Conservation (phyloP, 2,113 vertebrate species). For the Muscicapa adusta region DNA sequence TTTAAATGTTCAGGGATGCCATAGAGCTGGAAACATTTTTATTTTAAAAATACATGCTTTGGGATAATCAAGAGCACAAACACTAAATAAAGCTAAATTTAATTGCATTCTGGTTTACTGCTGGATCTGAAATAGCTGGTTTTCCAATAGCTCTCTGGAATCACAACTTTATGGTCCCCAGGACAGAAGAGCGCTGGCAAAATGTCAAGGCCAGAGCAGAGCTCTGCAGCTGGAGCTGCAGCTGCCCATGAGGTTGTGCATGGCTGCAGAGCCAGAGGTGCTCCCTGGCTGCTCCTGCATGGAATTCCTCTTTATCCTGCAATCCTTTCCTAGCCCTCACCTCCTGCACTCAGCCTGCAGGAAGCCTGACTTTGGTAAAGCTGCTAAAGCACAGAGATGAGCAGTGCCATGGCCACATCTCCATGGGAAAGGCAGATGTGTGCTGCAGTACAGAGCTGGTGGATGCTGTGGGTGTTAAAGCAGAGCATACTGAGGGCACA, state of each 20-base stretch:
- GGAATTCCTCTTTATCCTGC: neutral
- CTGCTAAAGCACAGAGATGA: neutral
- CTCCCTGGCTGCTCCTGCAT: neutral
- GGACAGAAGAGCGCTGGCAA: constrained; percentile 15
- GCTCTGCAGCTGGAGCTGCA: neutral
- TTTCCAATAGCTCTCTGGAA: constrained; percentile 36
- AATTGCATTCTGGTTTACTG: neutral
- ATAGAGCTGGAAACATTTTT: constrained; percentile 15
- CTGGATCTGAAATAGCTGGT: constrained; percentile 42
- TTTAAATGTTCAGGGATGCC: neutral
- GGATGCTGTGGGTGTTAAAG: too few relatives aligned
- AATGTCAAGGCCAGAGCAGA: constrained; percentile 1
- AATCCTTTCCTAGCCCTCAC: neutral
- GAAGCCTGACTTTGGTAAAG: neutral
- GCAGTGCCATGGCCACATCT: neutral
- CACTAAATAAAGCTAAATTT: constrained; percentile 23
- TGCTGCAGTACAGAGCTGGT: neutral
- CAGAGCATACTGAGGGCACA: neutral
- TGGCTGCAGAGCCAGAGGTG: neutral
- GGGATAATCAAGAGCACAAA: constrained; percentile 18
- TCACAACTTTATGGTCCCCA: constrained; percentile 43
- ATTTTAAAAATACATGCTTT: constrained; percentile 16
- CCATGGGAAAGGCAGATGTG: neutral
- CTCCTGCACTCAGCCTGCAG: neutral
- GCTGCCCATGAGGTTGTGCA: neutral